These are phyloP conservation scores for Dinothrombium tinctorium DNA, from an alignment of 1,140 invertebrate genomes.

Conservation along the genomic window DNA sequence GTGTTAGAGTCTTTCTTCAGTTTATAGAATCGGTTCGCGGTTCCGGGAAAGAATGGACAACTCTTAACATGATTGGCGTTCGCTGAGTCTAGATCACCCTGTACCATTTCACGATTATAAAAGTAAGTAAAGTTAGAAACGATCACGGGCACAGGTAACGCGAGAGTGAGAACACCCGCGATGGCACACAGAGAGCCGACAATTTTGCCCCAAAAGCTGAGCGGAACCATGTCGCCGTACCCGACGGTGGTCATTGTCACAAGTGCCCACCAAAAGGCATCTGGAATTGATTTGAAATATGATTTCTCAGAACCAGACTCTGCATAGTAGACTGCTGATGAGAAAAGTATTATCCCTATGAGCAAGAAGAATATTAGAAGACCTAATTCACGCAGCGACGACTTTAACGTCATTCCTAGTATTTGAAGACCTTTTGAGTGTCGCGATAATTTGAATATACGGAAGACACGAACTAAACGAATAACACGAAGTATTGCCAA, in stretches of 20 bases:
- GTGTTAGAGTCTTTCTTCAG: too few species aligned
- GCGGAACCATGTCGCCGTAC: conserved; percentile 94
- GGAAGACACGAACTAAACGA: conserved; percentile 87
- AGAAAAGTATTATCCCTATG: conserved; percentile 94
- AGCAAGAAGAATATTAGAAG: conserved; percentile 99
- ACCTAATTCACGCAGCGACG: conserved; percentile 97
- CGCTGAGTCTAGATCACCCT: conserved; percentile 90
- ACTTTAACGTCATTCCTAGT: conserved; percentile 90
- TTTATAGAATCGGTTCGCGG: too few species aligned
- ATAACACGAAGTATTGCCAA: conserved; percentile 90
- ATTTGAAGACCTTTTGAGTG: conserved; percentile 95
- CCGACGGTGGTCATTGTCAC: conserved; percentile 97
- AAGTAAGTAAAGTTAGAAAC: conserved; percentile 97
- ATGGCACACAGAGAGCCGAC: conserved; percentile 96
- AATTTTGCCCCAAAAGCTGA: conserved; percentile 96
- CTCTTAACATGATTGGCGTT: conserved; percentile 92
- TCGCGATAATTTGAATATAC: conserved; percentile 93
- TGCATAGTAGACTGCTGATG: conserved; percentile 92
- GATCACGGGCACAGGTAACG: conserved; percentile 91
- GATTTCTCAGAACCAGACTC: conserved; percentile 85
- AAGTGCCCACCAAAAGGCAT: conserved; percentile 97
- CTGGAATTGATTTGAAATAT: conserved; percentile 83
- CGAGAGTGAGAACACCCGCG: conserved; percentile 53
- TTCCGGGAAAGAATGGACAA: conserved; percentile 52
- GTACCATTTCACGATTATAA: conserved; percentile 96